Evolutionary conservation across 2,113 vertebrate species (phyloP).

Genomic region (Leuciscus idus): DNA sequence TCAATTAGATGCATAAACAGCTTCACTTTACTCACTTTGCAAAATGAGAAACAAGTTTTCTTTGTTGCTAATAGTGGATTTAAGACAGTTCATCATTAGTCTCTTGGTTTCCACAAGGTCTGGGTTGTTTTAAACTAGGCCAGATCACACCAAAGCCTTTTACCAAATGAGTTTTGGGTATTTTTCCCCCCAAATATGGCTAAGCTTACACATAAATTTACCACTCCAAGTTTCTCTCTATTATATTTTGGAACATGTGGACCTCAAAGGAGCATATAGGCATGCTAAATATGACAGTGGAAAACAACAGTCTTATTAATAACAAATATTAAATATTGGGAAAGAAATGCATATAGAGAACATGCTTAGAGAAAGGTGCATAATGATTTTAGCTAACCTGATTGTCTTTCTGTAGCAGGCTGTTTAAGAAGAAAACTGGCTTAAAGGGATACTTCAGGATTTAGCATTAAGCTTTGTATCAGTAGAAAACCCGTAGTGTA

Average conservation of each 20-base stretch:
- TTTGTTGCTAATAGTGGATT: background rate
- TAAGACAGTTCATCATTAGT: background rate
- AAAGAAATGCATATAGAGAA: background rate
- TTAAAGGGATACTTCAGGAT: background rate
- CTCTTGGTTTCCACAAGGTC: background rate
- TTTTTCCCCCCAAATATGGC: background rate
- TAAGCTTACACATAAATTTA: background rate
- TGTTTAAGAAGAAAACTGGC: background rate
- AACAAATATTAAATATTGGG: background rate
- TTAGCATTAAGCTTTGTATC: too few relatives aligned
- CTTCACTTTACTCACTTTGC: constrained; percentile 1
- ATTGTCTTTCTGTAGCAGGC: background rate
- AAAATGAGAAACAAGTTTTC: background rate
- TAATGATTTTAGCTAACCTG: background rate
- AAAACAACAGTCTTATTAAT: background rate
- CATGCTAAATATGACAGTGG: background rate
- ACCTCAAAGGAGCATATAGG: background rate
- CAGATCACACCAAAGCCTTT: background rate
- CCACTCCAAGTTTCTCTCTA: background rate
- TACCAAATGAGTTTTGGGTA: background rate
- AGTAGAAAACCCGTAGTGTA: too few relatives aligned
- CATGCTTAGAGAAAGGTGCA: background rate
- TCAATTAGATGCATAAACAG: constrained; percentile 20
- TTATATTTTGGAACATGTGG: background rate
- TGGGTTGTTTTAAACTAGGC: background rate